Conservation (phyloP, 2,888 invertebrate species). For the Athalia rosae region DNA sequence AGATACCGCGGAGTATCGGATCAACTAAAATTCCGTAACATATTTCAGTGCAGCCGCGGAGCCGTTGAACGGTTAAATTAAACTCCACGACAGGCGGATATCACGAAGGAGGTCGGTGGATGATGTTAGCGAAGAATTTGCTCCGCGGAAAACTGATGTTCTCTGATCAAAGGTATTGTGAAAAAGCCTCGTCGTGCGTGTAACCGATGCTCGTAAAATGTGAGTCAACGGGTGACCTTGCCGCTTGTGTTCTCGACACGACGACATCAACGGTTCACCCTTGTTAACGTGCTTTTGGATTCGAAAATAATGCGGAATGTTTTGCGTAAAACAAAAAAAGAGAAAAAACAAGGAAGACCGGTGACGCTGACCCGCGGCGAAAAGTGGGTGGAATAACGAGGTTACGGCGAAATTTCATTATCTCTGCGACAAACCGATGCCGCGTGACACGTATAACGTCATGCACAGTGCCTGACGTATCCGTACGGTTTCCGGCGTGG, state of each 20-base stretch:
- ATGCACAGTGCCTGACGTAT: too few relatives aligned
- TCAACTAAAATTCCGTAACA: too few relatives aligned
- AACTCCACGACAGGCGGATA: too few relatives aligned
- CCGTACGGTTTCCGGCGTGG: too few relatives aligned
- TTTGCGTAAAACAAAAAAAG: not conserved
- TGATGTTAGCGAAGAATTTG: not conserved
- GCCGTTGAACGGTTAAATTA: too few relatives aligned
- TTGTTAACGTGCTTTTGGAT: conserved; percentile 18
- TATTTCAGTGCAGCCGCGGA: too few relatives aligned
- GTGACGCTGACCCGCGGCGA: not conserved
- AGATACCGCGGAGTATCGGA: too few relatives aligned
- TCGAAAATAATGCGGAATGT: conserved; percentile 22
- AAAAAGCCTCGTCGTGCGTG: conserved; percentile 27
- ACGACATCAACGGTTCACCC: conserved; percentile 3
- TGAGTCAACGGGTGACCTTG: not conserved
- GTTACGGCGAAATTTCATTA: too few relatives aligned
- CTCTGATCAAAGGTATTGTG: conserved; percentile 33
- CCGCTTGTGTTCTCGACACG: conserved; percentile 35
- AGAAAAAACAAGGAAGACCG: too few relatives aligned
- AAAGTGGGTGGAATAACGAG: too few relatives aligned
- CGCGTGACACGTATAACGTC: too few relatives aligned
- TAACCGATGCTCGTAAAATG: conserved; percentile 25
- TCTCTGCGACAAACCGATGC: too few relatives aligned
- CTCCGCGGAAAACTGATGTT: not conserved
- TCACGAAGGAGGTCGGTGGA: not conserved